Base-by-base conservation (phyloP, 2,113 vertebrate genomes). In the Nycticorax nycticorax region DNA sequence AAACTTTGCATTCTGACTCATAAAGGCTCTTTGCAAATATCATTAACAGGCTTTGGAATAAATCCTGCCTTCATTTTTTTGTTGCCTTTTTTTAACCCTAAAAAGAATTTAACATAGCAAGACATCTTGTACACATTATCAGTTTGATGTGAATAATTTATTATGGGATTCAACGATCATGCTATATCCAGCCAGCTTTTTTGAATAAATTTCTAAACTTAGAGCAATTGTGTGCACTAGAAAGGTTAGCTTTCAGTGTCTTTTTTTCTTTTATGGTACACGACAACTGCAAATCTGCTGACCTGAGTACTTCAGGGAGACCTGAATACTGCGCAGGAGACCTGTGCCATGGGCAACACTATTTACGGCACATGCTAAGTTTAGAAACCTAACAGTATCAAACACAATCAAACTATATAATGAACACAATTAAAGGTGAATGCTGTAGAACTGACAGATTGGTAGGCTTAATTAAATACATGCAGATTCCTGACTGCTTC, bases 1-100 rank as follows among this genome's bases (percentile, higher is more conserved):
- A 93, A 96, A 94, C 33, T 88, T 94, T 80, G 55, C 72, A 85
- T 83, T 89, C 75, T 96, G 96, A 96, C 47, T 95, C 85, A 95
- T 83, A 92, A 96, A 92, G 47, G 64, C 41, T 92, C 27, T 90
- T 92, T 86, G 72, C 67, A 92, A 88, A 67, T 73, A 85, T 92
- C 85, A 90, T 68, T 92, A 96, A 57, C 52, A 73, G 56, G 53
- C n/a, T 80, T 75, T 88, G 78, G n/a, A 93, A 72, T 74, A 93
- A 95, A 90, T 93, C 33, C 30, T 92, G 37, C 21, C 27, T 80
- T 95, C 15, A 0, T n/a, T 71, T 82, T 86, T 77, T 77, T 45
- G 8, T 63, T 85, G 39, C 6, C 0, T 14, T 8, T 62, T 83
- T 88, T 93, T 75, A 68, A 64, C 21, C 12, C 26, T 17, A 8